Base-by-base conservation (phyloP, 1,140 invertebrate genomes). In the Venustaconcha ellipsiformis region DNA sequence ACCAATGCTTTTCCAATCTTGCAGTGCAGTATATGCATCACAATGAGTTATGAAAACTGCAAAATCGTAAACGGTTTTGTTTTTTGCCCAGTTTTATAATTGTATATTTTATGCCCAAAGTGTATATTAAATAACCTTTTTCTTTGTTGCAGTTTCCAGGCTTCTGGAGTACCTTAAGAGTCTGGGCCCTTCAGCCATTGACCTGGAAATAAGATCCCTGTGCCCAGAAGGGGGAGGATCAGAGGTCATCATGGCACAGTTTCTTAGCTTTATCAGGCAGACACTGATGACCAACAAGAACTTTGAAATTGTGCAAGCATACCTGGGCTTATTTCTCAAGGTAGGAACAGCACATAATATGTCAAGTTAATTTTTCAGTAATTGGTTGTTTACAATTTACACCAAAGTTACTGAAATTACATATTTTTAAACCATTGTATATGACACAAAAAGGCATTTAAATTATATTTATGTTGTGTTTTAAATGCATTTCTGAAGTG, bases 221-320 rank as follows among this genome's bases (percentile, higher is more conserved):
- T 91, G 93, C 66, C 92, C 94, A 0, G 93, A 95, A 79, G 91
- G 91, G 11, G 94, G 93, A 2, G 95, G 94, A 2, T 93, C 93
- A 0, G 77, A 92, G 18, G 88, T 92, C 30, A 89, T 95, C 0
- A 92, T 99, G 92, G 84, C 93, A 57, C 92, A 94, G 76, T 99
- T 98, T 91, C 89, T 99, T 56, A 92, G 93, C 84, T 93, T 96
- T 87, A 89, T 99, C 13, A 89, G 93, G 60, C 90, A 89, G 71
- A 93, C 95, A 90, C 91, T 99, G 2, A 90, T 92, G 74, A 94
- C 92, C 4, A 96, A 95, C 82, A 93, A 88, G 79, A 93, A 98
- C 90, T 99, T 97, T 91, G 97, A 99, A 91, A 89, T 98, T n/a
- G 93, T 94, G 0, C 95, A 98, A 88, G 94, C 96, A 1, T 99